phyloP scores from a whole-genome alignment of 2,888 invertebrate species.

The Lepidochrysops patricia region DNA sequence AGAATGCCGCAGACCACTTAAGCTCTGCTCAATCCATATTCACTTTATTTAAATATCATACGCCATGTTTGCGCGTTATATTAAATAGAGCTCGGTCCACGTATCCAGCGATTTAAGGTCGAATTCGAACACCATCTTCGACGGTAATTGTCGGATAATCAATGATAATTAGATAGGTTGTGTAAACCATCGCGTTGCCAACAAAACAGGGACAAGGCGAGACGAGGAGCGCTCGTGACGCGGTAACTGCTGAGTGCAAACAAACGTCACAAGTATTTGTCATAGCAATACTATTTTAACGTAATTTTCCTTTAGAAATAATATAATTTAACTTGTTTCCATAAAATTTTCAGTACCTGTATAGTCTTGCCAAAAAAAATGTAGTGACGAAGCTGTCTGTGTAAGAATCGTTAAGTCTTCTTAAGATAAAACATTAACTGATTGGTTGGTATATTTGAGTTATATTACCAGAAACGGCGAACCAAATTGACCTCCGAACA shows the following conservation, averaged over 20 bases:
- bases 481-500: background rate
- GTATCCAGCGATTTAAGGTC: slow-evolving; percentile 1
- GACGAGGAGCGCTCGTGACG: slow-evolving; percentile 21
- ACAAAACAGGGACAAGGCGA: slow-evolving; percentile 54
- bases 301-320: too few species aligned
- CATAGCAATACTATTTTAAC: background rate
- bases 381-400: background rate
- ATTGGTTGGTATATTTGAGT: background rate
- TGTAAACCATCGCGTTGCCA: slow-evolving; percentile 29
- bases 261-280: background rate
- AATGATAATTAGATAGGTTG: slow-evolving; percentile 38
- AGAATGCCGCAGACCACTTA: slow-evolving; percentile 14
- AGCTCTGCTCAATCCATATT: slow-evolving; percentile 9
- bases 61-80: background rate
- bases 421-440: background rate
- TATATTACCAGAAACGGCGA: background rate
- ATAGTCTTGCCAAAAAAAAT: too few species aligned
- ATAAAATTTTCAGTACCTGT: background rate
- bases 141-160: slow-evolving; percentile 27
- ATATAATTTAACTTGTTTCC: too few species aligned
- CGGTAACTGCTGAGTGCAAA: slow-evolving; percentile 3
- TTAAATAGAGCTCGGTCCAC: background rate
- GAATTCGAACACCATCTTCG: background rate
- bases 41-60: slow-evolving; percentile 8
- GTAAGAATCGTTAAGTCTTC: background rate